Evolutionary conservation across 92 coral and sea anemone species (phyloP).

Genomic region (Paragorgia papillata): DNA sequence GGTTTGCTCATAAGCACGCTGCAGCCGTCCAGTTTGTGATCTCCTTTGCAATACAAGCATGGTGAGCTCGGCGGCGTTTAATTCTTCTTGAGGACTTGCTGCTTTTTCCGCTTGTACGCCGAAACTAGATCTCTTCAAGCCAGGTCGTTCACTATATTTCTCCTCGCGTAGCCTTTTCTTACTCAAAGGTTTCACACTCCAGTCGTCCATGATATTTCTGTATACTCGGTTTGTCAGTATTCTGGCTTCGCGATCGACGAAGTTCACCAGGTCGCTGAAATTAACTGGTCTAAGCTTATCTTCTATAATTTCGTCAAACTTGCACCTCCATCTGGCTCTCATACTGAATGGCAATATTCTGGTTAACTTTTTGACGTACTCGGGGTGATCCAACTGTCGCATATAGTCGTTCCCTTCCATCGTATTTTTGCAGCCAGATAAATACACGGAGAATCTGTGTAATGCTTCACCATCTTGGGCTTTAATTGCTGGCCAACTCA

Average conservation of each 20-base stretch:
- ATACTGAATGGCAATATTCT: conserved; percentile 24
- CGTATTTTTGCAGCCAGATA: conserved; percentile 44
- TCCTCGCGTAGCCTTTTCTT: no score
- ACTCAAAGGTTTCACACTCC: no score
- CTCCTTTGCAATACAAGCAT: conserved; percentile 37
- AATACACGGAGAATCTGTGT: conserved; percentile 40
- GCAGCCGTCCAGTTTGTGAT: conserved; percentile 42
- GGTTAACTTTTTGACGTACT: conserved; percentile 32
- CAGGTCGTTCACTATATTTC: no score
- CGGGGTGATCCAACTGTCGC: conserved; percentile 53
- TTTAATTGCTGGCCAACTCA: conserved; percentile 35
- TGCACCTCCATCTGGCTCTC: conserved; percentile 50
- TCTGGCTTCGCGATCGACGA: no score
- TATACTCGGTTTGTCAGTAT: no score
- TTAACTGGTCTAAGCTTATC: no score
- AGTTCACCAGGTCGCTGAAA: no score
- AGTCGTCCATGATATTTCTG: background rate
- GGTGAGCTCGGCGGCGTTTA: background rate
- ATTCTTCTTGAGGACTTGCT: background rate
- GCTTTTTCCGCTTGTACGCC: no score
- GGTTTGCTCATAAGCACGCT: conserved; percentile 33
- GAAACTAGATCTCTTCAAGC: background rate
- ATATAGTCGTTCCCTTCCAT: conserved; percentile 39
- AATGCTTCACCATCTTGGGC: conserved; percentile 42
- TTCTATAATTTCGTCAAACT: no score